phyloP scores from a whole-genome alignment of 2,888 invertebrate genomes.

The Cistogaster globosa region DNA sequence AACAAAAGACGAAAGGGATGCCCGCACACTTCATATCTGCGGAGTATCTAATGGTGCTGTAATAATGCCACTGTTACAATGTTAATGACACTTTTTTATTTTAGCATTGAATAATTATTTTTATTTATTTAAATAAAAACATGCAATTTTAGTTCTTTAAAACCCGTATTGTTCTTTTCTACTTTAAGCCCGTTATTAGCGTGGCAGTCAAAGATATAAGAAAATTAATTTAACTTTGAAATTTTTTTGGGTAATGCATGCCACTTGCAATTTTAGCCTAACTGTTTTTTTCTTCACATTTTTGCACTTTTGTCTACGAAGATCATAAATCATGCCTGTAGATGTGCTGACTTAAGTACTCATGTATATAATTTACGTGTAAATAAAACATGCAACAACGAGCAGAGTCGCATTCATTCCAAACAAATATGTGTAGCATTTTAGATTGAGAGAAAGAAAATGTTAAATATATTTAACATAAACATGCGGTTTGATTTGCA shows the following conservation, averaged over 20 bases:
- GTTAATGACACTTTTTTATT: background rate
- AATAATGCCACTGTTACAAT: background rate
- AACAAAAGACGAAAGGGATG: too few relatives aligned
- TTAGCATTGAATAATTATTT: background rate
- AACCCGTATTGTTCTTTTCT: constrained; percentile 12
- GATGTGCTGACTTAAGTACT: constrained; percentile 65
- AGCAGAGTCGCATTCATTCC: constrained; percentile 20
- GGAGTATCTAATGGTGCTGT: background rate
- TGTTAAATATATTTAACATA: constrained; percentile 41
- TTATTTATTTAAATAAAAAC: background rate
- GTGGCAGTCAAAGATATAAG: constrained; percentile 4
- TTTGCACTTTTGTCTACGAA: constrained; percentile 22
- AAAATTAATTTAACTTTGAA: constrained; percentile 22
- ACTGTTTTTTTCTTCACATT: constrained; percentile 44
- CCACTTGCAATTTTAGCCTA: constrained; percentile 31
- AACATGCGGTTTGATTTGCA: constrained; percentile 64
- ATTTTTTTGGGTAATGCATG: constrained; percentile 8
- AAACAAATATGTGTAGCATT: background rate
- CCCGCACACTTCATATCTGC: too few relatives aligned
- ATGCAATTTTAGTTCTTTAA: constrained; percentile 19
- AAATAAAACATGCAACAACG: constrained; percentile 50
- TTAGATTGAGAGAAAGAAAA: background rate
- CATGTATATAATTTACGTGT: constrained; percentile 50
- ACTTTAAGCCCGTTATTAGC: background rate
- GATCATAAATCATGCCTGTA: constrained; percentile 60